Evolutionary conservation across 1,140 invertebrate species (phyloP).

Genomic region (Periplaneta americana): DNA sequence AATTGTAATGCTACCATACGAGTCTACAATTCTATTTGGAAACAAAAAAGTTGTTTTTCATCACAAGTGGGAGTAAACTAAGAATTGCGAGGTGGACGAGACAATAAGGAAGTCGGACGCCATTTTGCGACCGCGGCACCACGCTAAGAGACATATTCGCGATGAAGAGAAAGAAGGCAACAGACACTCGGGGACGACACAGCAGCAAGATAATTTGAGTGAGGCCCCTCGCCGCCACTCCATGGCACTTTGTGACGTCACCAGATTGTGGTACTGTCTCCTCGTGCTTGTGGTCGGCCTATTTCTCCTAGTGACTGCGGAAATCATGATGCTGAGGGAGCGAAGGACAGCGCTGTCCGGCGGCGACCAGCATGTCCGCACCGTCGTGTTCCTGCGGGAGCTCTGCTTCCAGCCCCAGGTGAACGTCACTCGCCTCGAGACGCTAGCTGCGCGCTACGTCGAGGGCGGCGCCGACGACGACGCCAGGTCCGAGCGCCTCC

Average conservation of each 20-base stretch:
- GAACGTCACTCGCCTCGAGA: background rate
- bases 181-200: background rate
- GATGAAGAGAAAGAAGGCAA: background rate
- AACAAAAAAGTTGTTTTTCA: too few relatives aligned
- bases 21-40: too few relatives aligned
- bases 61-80: background rate
- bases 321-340: background rate
- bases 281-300: background rate
- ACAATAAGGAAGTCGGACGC: background rate
- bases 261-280: background rate
- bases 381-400: background rate
- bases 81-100: background rate
- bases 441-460: background rate
- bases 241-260: background rate
- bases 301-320: background rate
- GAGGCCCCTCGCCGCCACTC: background rate
- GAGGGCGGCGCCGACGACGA: background rate
- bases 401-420: background rate
- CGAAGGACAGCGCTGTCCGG: background rate
- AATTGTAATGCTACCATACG: too few relatives aligned
- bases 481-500: too few relatives aligned
- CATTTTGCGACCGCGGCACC: background rate
- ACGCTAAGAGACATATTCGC: too few relatives aligned
- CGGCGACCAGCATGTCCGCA: background rate
- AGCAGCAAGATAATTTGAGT: background rate